These are phyloP conservation scores for Nebria brevicollis DNA, from an alignment of 2,888 invertebrate species.

Conservation along the genomic window DNA sequence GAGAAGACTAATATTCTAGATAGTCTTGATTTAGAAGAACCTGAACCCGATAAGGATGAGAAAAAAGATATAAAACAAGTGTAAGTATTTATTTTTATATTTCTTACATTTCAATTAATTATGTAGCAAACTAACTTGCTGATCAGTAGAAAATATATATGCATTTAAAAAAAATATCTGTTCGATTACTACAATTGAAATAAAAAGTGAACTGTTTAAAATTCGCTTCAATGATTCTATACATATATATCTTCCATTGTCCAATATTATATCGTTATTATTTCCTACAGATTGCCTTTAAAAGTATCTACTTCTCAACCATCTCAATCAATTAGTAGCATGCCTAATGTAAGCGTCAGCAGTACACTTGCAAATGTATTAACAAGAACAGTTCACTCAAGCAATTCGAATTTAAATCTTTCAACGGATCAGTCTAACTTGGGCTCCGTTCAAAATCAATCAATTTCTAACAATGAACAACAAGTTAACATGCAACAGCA, in stretches of 20 bases:
- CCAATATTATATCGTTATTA: not conserved
- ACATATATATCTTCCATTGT: no score
- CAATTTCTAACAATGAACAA: not conserved
- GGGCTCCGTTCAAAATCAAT: not conserved
- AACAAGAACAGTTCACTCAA: not conserved
- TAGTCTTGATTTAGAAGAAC: constrained; percentile 83
- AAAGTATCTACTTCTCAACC: not conserved
- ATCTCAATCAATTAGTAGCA: not conserved
- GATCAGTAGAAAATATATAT: no score
- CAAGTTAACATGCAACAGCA: constrained; percentile 54
- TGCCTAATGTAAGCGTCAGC: not conserved
- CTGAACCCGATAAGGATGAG: constrained; percentile 76
- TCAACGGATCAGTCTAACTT: not conserved
- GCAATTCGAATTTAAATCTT: not conserved
- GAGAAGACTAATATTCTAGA: constrained; percentile 88
- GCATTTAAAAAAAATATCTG: no score
- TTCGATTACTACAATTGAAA: no score
- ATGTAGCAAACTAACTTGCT: not conserved
- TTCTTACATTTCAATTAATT: constrained; percentile 47
- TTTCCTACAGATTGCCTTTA: not conserved
- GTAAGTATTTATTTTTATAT: constrained; percentile 53
- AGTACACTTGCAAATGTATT: not conserved
- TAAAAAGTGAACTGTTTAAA: no score
- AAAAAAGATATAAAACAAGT: constrained; percentile 62
- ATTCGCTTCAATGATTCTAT: no score